Percentiles rank a stretch among this genome's conserved stretches.
Evolutionary conservation across 2,797 vertebrate species (phyloP).

Genomic region (Leucoraja ocellata): DNA sequence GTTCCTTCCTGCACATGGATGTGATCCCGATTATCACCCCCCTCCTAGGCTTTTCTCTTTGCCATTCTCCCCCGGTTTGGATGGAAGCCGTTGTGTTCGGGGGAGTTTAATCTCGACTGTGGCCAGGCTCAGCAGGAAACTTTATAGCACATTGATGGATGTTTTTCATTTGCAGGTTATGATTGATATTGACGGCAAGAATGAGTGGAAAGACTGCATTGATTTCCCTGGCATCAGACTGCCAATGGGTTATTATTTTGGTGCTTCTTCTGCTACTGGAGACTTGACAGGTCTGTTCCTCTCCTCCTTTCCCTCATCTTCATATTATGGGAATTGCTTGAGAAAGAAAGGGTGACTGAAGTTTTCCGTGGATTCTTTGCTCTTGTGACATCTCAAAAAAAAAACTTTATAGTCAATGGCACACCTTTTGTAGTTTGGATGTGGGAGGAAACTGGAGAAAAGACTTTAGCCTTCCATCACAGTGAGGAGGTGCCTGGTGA

Average conservation of each 20-base stretch:
- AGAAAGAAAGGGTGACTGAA: background rate
- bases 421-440: background rate
- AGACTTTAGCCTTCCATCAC: no score
- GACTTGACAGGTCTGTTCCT: conserved; percentile 79
- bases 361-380: no score
- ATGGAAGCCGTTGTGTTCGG: background rate
- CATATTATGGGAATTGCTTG: background rate
- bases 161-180: conserved; percentile 63
- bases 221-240: conserved; percentile 80
- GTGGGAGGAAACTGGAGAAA: no score
- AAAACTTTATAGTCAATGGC: no score
- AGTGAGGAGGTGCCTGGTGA: no score
- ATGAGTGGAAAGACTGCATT: conserved; percentile 92
- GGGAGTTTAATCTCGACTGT: background rate
- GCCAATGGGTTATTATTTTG: conserved; percentile 82
- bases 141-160: background rate
- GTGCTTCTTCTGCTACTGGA: conserved; percentile 79
- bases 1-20: no score
- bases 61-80: background rate
- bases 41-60: no score
- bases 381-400: background rate
- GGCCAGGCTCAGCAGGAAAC: background rate
- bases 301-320: background rate
- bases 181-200: conserved; percentile 86
- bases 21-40: background rate